A percentile compares a stretch with the other conserved stretches of the same genome.
Conservation (phyloP, 2,888 invertebrate genomes). For the Biston betularia region DNA sequence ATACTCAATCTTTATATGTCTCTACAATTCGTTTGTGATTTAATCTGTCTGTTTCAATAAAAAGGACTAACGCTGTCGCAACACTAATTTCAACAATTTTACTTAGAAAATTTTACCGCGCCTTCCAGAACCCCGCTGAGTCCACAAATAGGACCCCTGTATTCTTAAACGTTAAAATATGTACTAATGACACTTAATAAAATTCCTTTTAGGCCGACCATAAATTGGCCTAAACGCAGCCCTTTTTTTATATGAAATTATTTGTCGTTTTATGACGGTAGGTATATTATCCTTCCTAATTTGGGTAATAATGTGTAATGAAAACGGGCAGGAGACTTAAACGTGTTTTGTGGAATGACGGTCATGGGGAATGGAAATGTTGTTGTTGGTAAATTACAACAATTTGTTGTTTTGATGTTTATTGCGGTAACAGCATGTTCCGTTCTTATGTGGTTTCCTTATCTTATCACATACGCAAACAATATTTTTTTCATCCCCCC, state of each 20-base stretch:
- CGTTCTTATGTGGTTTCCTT: too few species aligned
- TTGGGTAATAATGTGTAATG: conserved; percentile 46
- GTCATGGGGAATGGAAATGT: conserved; percentile 14
- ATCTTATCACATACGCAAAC: too few species aligned
- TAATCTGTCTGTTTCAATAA: not conserved
- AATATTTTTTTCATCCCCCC: too few species aligned
- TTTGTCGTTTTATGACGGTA: conserved; percentile 57
- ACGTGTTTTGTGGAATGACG: conserved; percentile 32
- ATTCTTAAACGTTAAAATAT: conserved; percentile 71
- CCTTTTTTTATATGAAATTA: conserved; percentile 53
- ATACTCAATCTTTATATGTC: too few species aligned
- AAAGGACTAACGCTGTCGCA: conserved; percentile 17
- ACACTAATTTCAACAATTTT: conserved; percentile 22
- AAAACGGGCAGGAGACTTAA: conserved; percentile 38
- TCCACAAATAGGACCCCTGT: conserved; percentile 59
- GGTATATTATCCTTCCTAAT: conserved; percentile 40
- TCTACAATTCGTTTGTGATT: too few species aligned
- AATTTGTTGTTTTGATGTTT: not conserved
- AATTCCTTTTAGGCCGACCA: conserved; percentile 66
- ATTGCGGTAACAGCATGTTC: too few species aligned
- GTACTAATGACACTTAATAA: conserved; percentile 79
- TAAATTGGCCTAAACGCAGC: conserved; percentile 58
- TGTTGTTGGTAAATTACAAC: conserved; percentile 12
- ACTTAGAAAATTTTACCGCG: conserved; percentile 40
- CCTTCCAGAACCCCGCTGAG: conserved; percentile 65